These are phyloP conservation scores for Crambe crambe DNA, from an alignment of 37 sponge, comb jelly and placozoan genomes.

Conservation along the genomic window DNA sequence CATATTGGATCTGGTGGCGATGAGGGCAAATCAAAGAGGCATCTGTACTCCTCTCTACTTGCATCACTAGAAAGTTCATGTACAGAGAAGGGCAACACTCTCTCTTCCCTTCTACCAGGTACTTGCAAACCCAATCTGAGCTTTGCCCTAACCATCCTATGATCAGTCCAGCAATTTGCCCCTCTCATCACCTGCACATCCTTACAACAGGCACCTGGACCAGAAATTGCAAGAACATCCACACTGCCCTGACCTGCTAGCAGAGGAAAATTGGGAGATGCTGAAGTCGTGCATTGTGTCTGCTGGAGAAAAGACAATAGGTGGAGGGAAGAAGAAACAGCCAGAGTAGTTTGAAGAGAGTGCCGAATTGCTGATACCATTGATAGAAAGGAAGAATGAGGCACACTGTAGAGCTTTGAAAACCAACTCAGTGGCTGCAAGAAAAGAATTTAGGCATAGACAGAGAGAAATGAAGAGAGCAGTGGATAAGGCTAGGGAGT, in stretches of 20 bases:
- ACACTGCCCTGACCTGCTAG: background rate
- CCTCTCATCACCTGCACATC: background rate
- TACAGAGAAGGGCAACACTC: background rate
- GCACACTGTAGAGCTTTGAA: slow-evolving; percentile 26
- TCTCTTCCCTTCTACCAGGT: background rate
- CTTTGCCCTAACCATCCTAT: slow-evolving; percentile 22
- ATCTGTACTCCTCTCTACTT: background rate
- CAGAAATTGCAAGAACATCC: slow-evolving; percentile 7
- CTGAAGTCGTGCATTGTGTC: slow-evolving; percentile 3
- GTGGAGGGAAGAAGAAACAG: slow-evolving; percentile 24
- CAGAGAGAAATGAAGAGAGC: slow-evolving; percentile 48
- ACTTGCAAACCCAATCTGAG: background rate
- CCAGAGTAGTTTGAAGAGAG: slow-evolving; percentile 50
- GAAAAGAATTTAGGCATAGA: slow-evolving; percentile 22
- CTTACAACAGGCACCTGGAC: slow-evolving; percentile 4
- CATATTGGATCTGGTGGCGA: slow-evolving; percentile 35
- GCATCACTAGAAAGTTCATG: background rate
- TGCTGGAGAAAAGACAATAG: slow-evolving; percentile 18
- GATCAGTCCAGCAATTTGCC: slow-evolving; percentile 41
- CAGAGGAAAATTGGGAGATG: background rate
- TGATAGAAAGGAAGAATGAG: slow-evolving; percentile 37
- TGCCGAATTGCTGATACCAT: slow-evolving; percentile 13
- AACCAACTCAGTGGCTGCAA: background rate
- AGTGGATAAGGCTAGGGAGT: slow-evolving; percentile 31
- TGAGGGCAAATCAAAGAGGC: slow-evolving; percentile 23